These are phyloP conservation scores for Pyrgilauda ruficollis DNA, from an alignment of 2,113 vertebrate species.

Conservation along the genomic window DNA sequence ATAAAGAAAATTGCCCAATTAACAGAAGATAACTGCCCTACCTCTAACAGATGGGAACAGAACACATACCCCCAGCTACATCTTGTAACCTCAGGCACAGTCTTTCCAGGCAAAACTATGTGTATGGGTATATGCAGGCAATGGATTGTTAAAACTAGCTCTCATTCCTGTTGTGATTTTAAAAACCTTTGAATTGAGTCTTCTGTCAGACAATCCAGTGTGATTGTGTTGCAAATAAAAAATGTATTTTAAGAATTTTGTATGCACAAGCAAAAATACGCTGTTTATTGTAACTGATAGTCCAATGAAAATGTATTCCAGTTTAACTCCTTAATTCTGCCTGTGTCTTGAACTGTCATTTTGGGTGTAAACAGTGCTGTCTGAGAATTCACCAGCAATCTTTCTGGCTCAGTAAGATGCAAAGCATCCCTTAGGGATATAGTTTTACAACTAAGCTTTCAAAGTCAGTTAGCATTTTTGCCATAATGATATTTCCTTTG, in stretches of 20 bases:
- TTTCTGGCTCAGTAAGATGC: background rate
- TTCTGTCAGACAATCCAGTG: background rate
- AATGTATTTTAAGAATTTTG: background rate
- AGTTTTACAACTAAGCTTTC: constrained; percentile 22
- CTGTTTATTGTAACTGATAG: background rate
- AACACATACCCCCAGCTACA: background rate
- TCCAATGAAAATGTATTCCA: background rate
- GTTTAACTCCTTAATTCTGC: background rate
- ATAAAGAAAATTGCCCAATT: background rate
- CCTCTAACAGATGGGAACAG: background rate
- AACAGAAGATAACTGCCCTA: background rate
- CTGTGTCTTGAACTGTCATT: background rate
- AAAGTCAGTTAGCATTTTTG: constrained; percentile 15
- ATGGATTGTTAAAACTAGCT: background rate
- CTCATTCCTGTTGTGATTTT: background rate
- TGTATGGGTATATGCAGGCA: background rate
- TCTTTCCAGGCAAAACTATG: background rate
- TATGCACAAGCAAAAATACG: background rate
- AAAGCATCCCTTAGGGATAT: background rate
- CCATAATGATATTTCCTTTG: background rate
- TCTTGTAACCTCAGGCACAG: background rate
- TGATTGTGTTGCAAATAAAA: background rate
- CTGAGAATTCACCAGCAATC: background rate
- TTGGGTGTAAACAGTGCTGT: background rate
- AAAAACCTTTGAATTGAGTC: background rate